Percentiles rank a stretch among this genome's conserved stretches.
Conservation (phyloP, 92 coral and sea anemone species). For the Nematostella vectensis region DNA sequence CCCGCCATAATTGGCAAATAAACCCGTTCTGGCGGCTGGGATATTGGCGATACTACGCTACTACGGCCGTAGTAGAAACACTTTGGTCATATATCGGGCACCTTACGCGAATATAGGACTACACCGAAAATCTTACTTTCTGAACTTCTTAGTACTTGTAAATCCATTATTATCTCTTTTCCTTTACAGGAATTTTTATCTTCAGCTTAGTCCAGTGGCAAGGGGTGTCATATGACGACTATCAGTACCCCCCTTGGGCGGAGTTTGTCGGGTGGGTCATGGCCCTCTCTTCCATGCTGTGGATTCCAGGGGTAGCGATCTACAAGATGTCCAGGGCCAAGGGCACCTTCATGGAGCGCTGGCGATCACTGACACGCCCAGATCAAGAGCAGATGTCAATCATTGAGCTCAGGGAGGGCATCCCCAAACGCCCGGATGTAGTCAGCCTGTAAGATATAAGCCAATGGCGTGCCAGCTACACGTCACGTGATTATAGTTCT, state of each 20-base stretch:
- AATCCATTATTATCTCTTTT: no score
- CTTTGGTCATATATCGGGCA: no score
- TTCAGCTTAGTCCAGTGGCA: conserved; percentile 79
- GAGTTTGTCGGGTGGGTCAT: conserved; percentile 91
- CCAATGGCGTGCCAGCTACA: no score
- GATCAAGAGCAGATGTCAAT: conserved; percentile 56
- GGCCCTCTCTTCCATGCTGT: conserved; percentile 91
- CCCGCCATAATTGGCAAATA: no score
- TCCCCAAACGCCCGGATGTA: conserved; percentile 33
- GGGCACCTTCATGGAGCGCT: conserved; percentile 37
- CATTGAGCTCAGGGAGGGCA: conserved; percentile 74
- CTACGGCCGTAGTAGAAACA: no score
- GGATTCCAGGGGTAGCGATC: conserved; percentile 88
- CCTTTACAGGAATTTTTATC: conserved; percentile 66
- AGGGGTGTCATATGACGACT: conserved; percentile 69
- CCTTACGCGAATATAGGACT: no score
- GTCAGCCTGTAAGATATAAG: conserved; percentile 1
- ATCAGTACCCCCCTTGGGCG: conserved; percentile 87
- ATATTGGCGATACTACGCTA: no score
- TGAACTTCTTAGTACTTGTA: no score
- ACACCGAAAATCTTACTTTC: no score
- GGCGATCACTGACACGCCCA: conserved; percentile 47
- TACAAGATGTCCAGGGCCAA: conserved; percentile 56
- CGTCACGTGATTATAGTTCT: no score
- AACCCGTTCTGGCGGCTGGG: no score